These are phyloP conservation scores for Aplochiton taeniatus DNA, from an alignment of 2,797 vertebrate genomes.

Conservation along the genomic window DNA sequence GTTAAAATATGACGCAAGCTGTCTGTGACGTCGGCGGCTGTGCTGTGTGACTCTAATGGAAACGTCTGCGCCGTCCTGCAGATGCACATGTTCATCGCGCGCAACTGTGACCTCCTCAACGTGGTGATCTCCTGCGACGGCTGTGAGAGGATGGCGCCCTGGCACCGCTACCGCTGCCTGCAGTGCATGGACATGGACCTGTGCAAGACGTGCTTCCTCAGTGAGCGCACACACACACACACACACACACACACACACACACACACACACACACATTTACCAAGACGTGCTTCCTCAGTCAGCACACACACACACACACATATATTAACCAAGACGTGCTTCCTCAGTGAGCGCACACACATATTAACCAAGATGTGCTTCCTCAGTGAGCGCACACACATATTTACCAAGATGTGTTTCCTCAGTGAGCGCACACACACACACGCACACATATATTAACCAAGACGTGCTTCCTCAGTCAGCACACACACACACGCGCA, in stretches of 20 bases:
- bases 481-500: neutral
- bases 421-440: too few relatives aligned
- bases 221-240: conserved; percentile 68
- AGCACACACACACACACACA: neutral
- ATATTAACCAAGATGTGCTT: too few relatives aligned
- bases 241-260: neutral
- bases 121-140: conserved; percentile 97
- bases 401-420: too few relatives aligned
- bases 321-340: too few relatives aligned
- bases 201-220: conserved; percentile 96
- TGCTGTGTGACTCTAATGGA: too few relatives aligned
- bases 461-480: too few relatives aligned
- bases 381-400: too few relatives aligned
- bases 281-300: neutral
- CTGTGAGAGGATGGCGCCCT: conserved; percentile 93
- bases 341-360: too few relatives aligned
- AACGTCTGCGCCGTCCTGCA: conserved; percentile 46
- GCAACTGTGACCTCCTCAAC: conserved; percentile 93
- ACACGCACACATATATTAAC: too few relatives aligned
- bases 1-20: too few relatives aligned
- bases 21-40: too few relatives aligned
- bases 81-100: conserved; percentile 99
- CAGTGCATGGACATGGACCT: conserved; percentile 98
- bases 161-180: conserved; percentile 94
- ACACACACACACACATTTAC: too few relatives aligned